Percentiles rank a stretch among this genome's conserved stretches.
Conservation (phyloP, 2,797 vertebrate species). For the Heterohyrax brucei region DNA sequence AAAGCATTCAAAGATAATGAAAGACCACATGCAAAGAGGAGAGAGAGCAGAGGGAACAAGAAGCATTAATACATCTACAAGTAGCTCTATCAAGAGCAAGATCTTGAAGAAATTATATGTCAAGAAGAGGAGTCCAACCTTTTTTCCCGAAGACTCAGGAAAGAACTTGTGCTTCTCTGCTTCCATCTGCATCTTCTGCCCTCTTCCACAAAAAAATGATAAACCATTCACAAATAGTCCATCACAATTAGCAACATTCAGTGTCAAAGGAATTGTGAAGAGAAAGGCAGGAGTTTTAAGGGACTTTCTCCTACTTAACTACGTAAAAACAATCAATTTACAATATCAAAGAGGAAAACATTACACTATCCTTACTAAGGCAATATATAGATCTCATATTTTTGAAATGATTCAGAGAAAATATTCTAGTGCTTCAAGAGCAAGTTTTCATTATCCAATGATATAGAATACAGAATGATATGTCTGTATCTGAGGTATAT, state of each 20-base stretch:
- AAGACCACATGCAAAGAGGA: not conserved
- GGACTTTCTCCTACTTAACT: not conserved
- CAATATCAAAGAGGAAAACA: constrained; percentile 25
- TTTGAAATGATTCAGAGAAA: constrained; percentile 6
- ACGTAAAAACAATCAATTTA: constrained; percentile 14
- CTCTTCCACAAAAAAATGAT: not conserved
- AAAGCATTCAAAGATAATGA: not conserved
- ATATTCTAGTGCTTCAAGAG: constrained; percentile 44
- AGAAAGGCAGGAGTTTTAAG: constrained; percentile 16
- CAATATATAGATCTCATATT: not conserved
- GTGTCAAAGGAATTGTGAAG: constrained; percentile 23
- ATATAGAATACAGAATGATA: constrained; percentile 17
- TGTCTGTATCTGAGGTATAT: not conserved
- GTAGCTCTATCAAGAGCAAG: not conserved
- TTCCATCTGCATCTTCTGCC: not conserved
- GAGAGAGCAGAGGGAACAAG: not conserved
- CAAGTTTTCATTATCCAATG: constrained; percentile 27
- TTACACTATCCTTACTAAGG: constrained; percentile 19
- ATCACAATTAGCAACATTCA: not conserved
- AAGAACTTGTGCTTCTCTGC: constrained; percentile 12
- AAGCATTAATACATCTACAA: not conserved
- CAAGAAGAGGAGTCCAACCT: not conserved
- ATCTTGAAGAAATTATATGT: not conserved
- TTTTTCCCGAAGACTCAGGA: not conserved
- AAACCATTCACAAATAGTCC: not conserved